Evolutionary conservation across 2,888 invertebrate species (phyloP), one percentile per base, ranked within the genome.

Genomic region (Perdita meconis): DNA sequence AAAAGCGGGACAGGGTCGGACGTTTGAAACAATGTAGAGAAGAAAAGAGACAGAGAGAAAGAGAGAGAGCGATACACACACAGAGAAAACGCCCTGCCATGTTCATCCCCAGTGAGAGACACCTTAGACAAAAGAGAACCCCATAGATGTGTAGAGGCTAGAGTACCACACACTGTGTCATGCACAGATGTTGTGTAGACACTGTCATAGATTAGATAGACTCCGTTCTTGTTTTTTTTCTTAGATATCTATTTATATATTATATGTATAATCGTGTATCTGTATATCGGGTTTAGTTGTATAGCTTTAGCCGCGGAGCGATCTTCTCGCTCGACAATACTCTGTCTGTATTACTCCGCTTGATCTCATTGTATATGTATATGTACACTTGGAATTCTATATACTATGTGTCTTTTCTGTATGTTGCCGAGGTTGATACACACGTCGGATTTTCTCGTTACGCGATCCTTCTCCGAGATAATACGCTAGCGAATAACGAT

Each of bases 91-190:
- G 34, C 44, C 40, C 51, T 78, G 83, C 77, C 84, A 81, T 81
- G 36, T 78, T 81, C 79, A 81, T 69, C 72, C 61, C 57, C 66
- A n/a, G 85, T 85, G 84, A 85, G 84, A 85, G 83, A 77, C 75
- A 74, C 71, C 72, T 78, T 81, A 83, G 83, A 81, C 75, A 71
- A n/a, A n/a, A 83, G 79, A 78, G 75, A 84, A 81, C 65, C 78
- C 78, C 70, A 77, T 81, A 81, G 81, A 63, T 83, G 85, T 84
- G 81, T 84, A 85, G 85, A 76, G 59, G 51, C 61, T 83, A 85
- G 85, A 83, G 64, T 80, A 79, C n/a, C 65, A 75, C 64, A 75
- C 64, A 78, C 69, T 53, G 66, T 56, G 60, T 80, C 79, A 57
- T 75, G 72, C 68, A 83, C 83, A 85, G 76, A 83, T 84, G 72